Conservation (phyloP, 2,113 vertebrate species). For the Trichechus manatus region DNA sequence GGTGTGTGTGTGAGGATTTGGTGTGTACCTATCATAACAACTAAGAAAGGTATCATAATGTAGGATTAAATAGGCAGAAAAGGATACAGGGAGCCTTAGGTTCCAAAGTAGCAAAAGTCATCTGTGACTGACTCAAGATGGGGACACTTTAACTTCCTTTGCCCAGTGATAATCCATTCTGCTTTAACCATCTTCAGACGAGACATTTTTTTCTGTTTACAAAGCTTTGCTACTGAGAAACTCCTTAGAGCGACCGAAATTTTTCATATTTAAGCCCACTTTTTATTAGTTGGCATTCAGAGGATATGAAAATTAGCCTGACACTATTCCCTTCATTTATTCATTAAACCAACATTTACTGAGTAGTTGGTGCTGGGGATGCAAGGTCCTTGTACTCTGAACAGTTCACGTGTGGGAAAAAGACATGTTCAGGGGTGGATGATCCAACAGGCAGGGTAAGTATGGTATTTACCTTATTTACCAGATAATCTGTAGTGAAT, state of each 20-base stretch:
- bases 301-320: conserved; percentile 28
- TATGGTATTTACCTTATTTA: too few species aligned
- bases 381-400: neutral
- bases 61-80: conserved; percentile 33
- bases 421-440: neutral
- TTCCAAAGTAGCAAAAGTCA: conserved; percentile 15
- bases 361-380: neutral
- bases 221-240: conserved; percentile 47
- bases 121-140: neutral
- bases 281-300: conserved; percentile 39
- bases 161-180: conserved; percentile 23
- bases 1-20: neutral
- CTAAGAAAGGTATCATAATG: neutral
- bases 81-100: neutral
- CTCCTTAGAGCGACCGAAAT: neutral
- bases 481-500: too few species aligned
- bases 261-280: conserved; percentile 55
- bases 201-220: neutral
- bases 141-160: conserved; percentile 19
- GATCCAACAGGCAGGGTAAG: too few species aligned
- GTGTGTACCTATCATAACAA: neutral
- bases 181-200: conserved; percentile 15
- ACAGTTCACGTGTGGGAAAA: neutral
- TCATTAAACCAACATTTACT: conserved; percentile 48
- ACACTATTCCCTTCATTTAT: conserved; percentile 30